phyloP scores from a whole-genome alignment of 2,888 invertebrate species.

The Nipponacmea schrenckii region DNA sequence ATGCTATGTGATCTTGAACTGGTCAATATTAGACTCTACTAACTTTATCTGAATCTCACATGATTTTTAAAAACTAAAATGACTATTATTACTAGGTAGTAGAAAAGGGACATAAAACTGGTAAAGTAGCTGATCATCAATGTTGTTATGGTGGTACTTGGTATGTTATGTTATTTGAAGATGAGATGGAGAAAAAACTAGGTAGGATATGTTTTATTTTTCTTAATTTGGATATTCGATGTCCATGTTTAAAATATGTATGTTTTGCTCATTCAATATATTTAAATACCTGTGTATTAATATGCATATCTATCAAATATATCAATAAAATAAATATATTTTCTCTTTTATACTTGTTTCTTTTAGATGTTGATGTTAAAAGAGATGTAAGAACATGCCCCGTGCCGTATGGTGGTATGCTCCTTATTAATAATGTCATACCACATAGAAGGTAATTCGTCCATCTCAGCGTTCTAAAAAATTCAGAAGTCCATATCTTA shows the following conservation, averaged over 20 bases:
- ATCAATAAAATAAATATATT: no score
- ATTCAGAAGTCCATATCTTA: constrained; percentile 16
- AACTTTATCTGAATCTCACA: no score
- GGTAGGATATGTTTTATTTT: constrained; percentile 39
- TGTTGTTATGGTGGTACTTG: constrained; percentile 53
- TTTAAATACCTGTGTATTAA: no score
- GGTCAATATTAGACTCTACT: no score
- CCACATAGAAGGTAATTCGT: constrained; percentile 61
- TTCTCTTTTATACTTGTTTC: not conserved
- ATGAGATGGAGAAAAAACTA: constrained; percentile 48
- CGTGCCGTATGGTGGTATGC: constrained; percentile 61
- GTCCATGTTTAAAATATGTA: no score
- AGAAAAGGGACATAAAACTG: constrained; percentile 46
- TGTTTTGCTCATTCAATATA: no score
- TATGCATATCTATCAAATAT: no score
- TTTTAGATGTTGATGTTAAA: constrained; percentile 51
- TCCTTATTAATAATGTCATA: constrained; percentile 62
- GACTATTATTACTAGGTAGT: constrained; percentile 37
- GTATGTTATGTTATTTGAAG: constrained; percentile 52
- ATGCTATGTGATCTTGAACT: no score
- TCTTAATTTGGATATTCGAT: no score
- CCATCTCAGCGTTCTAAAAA: constrained; percentile 37
- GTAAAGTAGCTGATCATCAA: constrained; percentile 44
- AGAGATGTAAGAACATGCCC: constrained; percentile 51
- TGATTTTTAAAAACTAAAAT: no score